Base-by-base conservation (phyloP, 2,888 invertebrate species). In the Chymomyza fuscimana region DNA sequence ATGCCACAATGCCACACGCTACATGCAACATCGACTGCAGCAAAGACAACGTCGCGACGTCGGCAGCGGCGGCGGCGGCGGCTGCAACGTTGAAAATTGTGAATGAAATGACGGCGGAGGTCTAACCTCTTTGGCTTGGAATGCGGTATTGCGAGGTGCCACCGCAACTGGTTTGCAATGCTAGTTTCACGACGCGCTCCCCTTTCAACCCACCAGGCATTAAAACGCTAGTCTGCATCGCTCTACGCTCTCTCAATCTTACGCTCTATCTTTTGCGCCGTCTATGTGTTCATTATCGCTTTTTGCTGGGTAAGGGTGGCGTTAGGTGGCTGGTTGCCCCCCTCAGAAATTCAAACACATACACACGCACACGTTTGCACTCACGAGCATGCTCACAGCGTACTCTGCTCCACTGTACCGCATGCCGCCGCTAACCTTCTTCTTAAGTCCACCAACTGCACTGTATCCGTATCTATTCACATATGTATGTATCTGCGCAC, bases 61-160 rank as follows among this genome's bases (percentile, higher is more conserved):
- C 63, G 69, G 25, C 4, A 25, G 25, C 25, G 25, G 25, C 25
- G 25, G 25, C 25, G 25, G 25, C 25, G 25, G 67, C 63, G 69
- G 65, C 77, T 1, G 32, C 32, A 76, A 77, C 71, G 78, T 69
- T 74, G 73, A 83, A 89, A 90, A 86, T 91, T 90, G 90, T 91
- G 91, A 91, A 91, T 91, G 91, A 91, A 91, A 87, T 89, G 87
- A 89, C 88, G 87, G 64, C 87, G 88, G 78, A 75, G 88, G 79
- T 85, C 87, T 85, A 86, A 90, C 86, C 87, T 89, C 86, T 83
- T 80, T 87, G 67, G 80, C 73, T 70, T 86, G 90, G 90, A 91
- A 90, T 90, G 91, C 82, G 89, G 87, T 82, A 80, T 82, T 84
- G 89, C 88, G 89, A 85, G 87, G 75, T 80, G 82, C 82, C 77